Evolutionary conservation across 2,888 invertebrate species (phyloP), one percentile per base, ranked within the genome.

Genomic region (Parascotia fuliginaria): DNA sequence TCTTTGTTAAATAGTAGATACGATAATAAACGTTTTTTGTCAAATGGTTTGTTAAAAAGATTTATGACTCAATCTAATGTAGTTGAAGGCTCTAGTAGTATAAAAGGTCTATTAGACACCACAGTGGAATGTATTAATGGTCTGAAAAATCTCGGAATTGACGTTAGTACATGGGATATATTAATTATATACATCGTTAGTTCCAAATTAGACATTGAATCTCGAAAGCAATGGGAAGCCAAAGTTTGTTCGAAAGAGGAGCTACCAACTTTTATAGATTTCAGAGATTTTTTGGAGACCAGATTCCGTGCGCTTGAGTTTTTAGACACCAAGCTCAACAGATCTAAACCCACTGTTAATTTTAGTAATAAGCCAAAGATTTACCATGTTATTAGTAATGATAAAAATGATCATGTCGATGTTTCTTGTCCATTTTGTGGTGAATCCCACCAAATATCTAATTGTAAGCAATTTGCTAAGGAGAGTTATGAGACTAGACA

Each of bases 61-160:
- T 15, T 42, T 5, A n/a, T 42, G 2, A 42, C 12, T n/a, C 33
- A 42, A 33, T 2, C 24, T 7, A 22, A 13, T 11, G n/a, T 33
- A 2, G 11, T 9, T 3, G 33, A 42, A 24, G 12, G 24, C 7
- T 33, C 42, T 7, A 24, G 9, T 1, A 9, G 24, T 2, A 24
- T 42, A 3, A 42, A 42, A 9, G 33, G 9, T 3, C 42, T 42
- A 7, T 42, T 42, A 14, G 42, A 42, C n/a, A 42, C 34, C 5
- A 33, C 33, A 2, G 12, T 24, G 3, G 42, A 42, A n/a, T 42
- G 42, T n/a, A 7, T 42, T 2, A n/a, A 33, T 27, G 33, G 24
- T 9, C 14, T 33, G 13, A 42, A 7, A n/a, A n/a, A n/a, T n/a
- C n/a, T n/a, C n/a, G n/a, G n/a, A n/a, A n/a, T n/a, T n/a, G n/a